These are phyloP conservation scores for Pachypanchax playfairii DNA, from an alignment of 2,113 vertebrate genomes.

Conservation along the genomic window DNA sequence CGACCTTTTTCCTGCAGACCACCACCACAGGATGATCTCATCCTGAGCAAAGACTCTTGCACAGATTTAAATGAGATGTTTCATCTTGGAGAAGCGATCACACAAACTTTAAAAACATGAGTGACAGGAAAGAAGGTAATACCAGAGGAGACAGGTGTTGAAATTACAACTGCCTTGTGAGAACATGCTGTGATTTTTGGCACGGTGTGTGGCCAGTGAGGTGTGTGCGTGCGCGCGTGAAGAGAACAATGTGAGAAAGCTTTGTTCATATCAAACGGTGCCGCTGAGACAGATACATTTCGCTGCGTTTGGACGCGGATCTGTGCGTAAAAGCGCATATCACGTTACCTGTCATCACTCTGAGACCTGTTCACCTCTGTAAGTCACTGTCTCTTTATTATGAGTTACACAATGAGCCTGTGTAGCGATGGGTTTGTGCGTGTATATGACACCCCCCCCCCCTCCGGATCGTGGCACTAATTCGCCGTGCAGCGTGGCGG, in stretches of 20 bases:
- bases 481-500: conserved; percentile 66
- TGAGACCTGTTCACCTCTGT: conserved; percentile 26
- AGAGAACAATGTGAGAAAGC: conserved; percentile 34
- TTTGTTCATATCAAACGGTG: conserved; percentile 58
- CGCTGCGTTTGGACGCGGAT: conserved; percentile 20
- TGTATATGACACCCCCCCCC: neutral
- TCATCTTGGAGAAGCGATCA: too few relatives aligned
- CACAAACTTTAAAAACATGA: too few relatives aligned
- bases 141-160: conserved; percentile 21
- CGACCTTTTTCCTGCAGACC: conserved; percentile 29
- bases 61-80: neutral
- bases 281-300: conserved; percentile 4
- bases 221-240: neutral
- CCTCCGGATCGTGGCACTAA: conserved; percentile 53
- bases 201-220: conserved; percentile 60
- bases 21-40: conserved; percentile 27
- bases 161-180: conserved; percentile 63
- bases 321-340: conserved; percentile 53
- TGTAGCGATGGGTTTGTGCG: neutral
- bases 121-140: neutral
- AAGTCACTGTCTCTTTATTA: conserved; percentile 32
- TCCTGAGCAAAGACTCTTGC: neutral
- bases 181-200: conserved; percentile 63
- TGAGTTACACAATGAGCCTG: conserved; percentile 27
- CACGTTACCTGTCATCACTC: conserved; percentile 42